Evolutionary conservation across 2,113 vertebrate species (phyloP).

Genomic region (Siniperca knerii): DNA sequence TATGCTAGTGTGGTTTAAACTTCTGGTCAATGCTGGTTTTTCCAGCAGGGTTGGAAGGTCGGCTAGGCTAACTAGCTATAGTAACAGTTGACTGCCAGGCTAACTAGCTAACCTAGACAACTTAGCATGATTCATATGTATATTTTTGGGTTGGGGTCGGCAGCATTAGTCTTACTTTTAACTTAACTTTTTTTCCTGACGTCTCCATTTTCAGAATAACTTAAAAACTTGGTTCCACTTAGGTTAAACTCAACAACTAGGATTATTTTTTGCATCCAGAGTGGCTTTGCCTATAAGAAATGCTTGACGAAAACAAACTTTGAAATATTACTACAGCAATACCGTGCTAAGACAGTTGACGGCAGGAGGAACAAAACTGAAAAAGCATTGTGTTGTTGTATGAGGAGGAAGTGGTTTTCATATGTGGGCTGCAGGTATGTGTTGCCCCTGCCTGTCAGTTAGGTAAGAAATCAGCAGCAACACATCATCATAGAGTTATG

Average conservation of each 20-base stretch:
- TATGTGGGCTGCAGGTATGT: neutral
- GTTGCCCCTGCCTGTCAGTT: neutral
- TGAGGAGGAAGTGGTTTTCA: constrained; percentile 16
- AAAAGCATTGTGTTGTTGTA: neutral
- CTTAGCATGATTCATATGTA: no score
- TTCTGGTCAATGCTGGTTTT: no score
- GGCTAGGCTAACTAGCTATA: no score
- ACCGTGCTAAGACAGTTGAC: no score
- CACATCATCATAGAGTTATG: neutral
- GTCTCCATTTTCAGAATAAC: neutral
- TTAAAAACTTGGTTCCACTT: neutral
- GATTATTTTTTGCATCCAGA: neutral
- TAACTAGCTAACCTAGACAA: no score
- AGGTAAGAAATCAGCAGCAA: neutral
- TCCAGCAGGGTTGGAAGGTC: no score
- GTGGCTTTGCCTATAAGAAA: neutral
- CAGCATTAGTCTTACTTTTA: neutral
- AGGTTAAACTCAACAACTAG: neutral
- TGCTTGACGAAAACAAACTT: neutral
- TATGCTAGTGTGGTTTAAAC: no score
- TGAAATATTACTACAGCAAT: neutral
- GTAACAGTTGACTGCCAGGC: no score
- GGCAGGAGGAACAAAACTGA: neutral
- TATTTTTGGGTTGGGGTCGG: neutral
- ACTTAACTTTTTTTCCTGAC: neutral